A percentile compares a stretch with the other conserved stretches of the same genome.
phyloP scores from a whole-genome alignment of 2,113 vertebrate genomes.

The Cyanistes caeruleus region DNA sequence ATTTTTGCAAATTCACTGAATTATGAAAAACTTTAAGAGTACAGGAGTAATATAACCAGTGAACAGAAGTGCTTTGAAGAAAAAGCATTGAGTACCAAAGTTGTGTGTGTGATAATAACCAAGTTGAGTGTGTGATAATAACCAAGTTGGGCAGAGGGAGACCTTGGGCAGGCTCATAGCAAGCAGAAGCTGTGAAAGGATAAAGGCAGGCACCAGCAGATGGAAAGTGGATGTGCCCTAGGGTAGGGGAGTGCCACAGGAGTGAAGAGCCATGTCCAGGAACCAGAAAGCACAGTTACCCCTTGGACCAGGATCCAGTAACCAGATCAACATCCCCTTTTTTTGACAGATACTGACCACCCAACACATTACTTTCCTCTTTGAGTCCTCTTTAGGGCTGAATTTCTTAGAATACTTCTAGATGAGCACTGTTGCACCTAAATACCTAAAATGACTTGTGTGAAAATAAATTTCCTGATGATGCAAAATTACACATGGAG shows the following conservation, averaged over 20 bases:
- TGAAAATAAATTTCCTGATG: not conserved
- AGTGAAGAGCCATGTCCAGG: not conserved
- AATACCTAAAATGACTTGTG: not conserved
- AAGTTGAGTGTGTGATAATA: not conserved
- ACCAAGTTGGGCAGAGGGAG: not conserved
- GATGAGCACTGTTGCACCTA: not conserved
- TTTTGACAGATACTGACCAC: not conserved
- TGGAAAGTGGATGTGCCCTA: not conserved
- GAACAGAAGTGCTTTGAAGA: not conserved
- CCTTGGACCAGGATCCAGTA: accelerated
- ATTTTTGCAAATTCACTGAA: not conserved
- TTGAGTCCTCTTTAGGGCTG: not conserved
- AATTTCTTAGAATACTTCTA: not conserved
- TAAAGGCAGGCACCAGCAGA: not conserved
- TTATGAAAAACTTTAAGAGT: not conserved
- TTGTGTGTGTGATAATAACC: not conserved
- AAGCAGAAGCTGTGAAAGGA: not conserved
- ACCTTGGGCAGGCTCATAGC: not conserved
- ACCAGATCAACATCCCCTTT: not conserved
- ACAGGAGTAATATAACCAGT: not conserved
- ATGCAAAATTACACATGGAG: not conserved
- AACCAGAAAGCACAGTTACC: not conserved
- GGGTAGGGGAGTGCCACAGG: not conserved
- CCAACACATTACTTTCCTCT: not conserved
- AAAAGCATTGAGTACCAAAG: not conserved